phyloP scores from a whole-genome alignment of 2,797 vertebrate genomes.

The Crocodylus rhombifer region DNA sequence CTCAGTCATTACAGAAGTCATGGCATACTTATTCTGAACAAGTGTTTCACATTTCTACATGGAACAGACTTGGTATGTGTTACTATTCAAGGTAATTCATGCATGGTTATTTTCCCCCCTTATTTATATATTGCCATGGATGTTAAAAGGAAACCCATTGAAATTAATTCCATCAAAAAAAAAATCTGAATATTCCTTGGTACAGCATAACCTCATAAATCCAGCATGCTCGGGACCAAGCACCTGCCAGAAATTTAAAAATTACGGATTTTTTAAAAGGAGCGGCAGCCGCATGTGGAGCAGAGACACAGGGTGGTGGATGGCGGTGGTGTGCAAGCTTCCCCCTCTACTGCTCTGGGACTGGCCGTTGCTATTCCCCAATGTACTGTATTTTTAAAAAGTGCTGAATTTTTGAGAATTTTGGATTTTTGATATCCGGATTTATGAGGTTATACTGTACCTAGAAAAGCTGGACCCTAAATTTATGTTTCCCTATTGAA shows the following conservation, averaged over 20 bases:
- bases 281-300: too few relatives aligned
- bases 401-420: too few relatives aligned
- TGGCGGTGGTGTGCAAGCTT: too few relatives aligned
- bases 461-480: background rate
- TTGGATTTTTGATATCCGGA: too few relatives aligned
- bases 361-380: too few relatives aligned
- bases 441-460: too few relatives aligned
- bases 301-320: too few relatives aligned
- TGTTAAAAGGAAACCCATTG: background rate
- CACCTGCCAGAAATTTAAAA: too few relatives aligned
- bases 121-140: background rate
- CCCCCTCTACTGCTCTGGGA: too few relatives aligned
- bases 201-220: background rate
- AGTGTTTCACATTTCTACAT: background rate
- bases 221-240: background rate
- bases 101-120: background rate
- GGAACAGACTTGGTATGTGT: background rate
- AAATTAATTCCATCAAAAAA: background rate
- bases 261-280: too few relatives aligned
- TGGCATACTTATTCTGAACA: background rate
- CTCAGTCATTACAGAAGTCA: conserved; percentile 18
- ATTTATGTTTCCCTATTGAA: background rate
- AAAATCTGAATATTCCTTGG: background rate
- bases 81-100: background rate
- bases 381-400: too few relatives aligned